Percentiles rank a stretch among this genome's conserved stretches.
Conservation (phyloP, 2,888 invertebrate genomes). For the Folsomia candida region DNA sequence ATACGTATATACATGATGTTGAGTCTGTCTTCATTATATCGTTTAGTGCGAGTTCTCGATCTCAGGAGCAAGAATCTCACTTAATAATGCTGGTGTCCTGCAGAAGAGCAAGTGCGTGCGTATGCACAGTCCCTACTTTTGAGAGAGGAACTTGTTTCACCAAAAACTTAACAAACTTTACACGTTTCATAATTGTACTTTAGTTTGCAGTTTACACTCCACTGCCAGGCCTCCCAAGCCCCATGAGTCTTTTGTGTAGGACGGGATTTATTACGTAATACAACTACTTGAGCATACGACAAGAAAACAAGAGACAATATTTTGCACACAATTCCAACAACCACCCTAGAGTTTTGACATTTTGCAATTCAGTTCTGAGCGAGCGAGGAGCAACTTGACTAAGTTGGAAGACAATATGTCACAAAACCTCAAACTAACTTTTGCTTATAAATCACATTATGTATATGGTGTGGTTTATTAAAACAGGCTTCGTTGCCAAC, state of each 20-base stretch:
- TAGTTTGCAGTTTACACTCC: background rate
- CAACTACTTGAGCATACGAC: background rate
- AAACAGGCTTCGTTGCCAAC: background rate
- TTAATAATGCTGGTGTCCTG: too few species aligned
- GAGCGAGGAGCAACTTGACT: background rate
- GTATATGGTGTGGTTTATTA: background rate
- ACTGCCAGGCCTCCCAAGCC: background rate
- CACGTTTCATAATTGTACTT: background rate
- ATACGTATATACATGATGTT: too few species aligned
- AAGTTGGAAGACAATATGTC: conserved; percentile 4
- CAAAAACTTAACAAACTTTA: background rate
- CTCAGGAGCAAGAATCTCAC: too few species aligned
- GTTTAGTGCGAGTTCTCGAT: too few species aligned
- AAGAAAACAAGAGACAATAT: background rate
- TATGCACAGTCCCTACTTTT: too few species aligned
- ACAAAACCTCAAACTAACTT: conserved; percentile 5
- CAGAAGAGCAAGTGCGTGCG: too few species aligned
- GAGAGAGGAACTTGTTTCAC: background rate
- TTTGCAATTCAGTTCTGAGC: background rate
- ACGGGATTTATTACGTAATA: background rate
- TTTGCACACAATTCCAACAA: background rate
- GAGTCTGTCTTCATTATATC: too few species aligned
- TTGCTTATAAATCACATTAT: background rate
- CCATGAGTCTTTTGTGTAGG: background rate
- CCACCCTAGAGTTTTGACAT: background rate